These are phyloP conservation scores for Rhabdophis nuchalis DNA, from an alignment of 2,797 vertebrate species.

Conservation along the genomic window DNA sequence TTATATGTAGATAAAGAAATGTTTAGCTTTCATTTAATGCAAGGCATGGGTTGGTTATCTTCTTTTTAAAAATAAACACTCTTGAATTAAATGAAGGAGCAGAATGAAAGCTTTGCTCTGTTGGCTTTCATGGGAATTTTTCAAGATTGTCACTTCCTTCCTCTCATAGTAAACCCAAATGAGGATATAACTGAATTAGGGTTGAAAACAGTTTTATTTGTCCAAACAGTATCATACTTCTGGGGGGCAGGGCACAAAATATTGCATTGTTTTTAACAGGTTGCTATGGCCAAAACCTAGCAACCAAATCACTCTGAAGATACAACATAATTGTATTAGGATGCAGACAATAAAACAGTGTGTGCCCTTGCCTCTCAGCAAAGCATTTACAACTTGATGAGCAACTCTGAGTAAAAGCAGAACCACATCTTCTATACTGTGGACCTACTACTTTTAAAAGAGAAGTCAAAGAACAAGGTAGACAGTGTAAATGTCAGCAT, in stretches of 20 bases:
- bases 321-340: not conserved
- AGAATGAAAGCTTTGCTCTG: not conserved
- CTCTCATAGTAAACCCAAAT: not conserved
- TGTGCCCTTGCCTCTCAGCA: not conserved
- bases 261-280: not conserved
- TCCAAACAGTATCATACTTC: not conserved
- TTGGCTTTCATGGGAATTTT: not conserved
- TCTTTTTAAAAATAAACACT: not conserved
- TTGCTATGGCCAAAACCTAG: not conserved
- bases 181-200: not conserved
- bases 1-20: not conserved
- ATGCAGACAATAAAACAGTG: not conserved
- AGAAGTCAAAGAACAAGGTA: not conserved
- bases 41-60: not conserved
- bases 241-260: no score
- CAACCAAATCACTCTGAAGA: not conserved
- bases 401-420: not conserved
- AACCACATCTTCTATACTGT: not conserved
- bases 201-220: not conserved
- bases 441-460: not conserved
- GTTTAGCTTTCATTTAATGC: not conserved
- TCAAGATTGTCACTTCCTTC: not conserved
- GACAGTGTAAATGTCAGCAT: not conserved
- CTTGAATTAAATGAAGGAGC: slow-evolving; percentile 18
- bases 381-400: not conserved